Conservation (phyloP, 2,113 vertebrate species). For the Hypocryptadius cinnamomeus region DNA sequence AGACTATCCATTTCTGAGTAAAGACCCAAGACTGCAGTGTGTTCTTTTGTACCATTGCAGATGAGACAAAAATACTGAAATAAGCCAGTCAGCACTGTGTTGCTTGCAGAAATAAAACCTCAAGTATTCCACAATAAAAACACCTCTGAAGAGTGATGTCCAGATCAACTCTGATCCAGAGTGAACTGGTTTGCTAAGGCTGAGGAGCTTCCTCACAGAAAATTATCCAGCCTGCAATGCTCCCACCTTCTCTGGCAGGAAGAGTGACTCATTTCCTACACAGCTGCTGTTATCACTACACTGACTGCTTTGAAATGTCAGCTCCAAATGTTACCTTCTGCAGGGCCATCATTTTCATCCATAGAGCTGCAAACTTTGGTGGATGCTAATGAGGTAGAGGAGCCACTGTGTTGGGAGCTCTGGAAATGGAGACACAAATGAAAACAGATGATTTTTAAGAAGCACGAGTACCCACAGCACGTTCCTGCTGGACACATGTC, state of each 20-base stretch:
- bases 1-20: not conserved
- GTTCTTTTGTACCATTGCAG: not conserved
- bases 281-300: slow-evolving; percentile 31
- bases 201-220: not conserved
- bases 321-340: slow-evolving; percentile 80
- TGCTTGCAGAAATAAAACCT: not conserved
- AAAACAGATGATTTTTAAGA: slow-evolving; percentile 16
- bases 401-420: slow-evolving; percentile 94
- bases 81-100: not conserved
- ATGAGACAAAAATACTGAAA: not conserved
- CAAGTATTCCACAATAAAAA: not conserved
- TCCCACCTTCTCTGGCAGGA: slow-evolving; percentile 29
- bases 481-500: not conserved
- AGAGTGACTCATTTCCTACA: slow-evolving; percentile 39
- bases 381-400: slow-evolving; percentile 92
- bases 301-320: slow-evolving; percentile 30
- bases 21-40: not conserved
- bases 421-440: slow-evolving; percentile 63
- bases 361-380: slow-evolving; percentile 98
- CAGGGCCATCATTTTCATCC: slow-evolving; percentile 89
- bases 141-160: not conserved
- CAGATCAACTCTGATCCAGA: not conserved
- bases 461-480: not conserved
- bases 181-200: not conserved
- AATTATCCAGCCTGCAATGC: not conserved